Base-by-base conservation (phyloP, 2,888 invertebrate species). In the Euplexia lucipara region DNA sequence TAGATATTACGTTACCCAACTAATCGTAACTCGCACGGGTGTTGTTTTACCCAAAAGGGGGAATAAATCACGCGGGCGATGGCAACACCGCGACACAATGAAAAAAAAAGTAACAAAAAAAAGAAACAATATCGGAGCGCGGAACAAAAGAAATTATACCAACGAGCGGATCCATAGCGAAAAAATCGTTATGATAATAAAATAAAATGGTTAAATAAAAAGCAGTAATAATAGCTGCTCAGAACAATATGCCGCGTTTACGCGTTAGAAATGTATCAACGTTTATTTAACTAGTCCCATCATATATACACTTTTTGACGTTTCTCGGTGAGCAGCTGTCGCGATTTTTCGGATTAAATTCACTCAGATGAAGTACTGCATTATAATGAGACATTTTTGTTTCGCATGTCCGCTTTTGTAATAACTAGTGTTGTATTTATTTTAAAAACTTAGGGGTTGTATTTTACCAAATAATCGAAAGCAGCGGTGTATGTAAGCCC, bases 21-120 rank as follows among this genome's bases (percentile, higher is more conserved):
- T 95, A 95, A 95, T 95, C 93, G 95, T 93, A 93, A 93, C 94
- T 94, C 92, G 92, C 92, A 91, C 92, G 93, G 92, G 92, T 92
- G 94, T 95, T 95, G 94, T 95, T 95, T 95, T 95, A 94, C 93
- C 89, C 90, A 83, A 92, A 92, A 91, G 91, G 94, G 94, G 89
- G 91, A 92, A 94, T 95, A 94, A 95, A 95, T 95, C 95, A 94
- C 87, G 76, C 83, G 86, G 86, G 86, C 91, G 86, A 89, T 86
- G 88, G 88, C 88, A 89, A 90, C 89, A 91, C 90, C 88, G 88
- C 90, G 89, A 89, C 90, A 91, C 88, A 91, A 90, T 89, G 88
- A 92, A 92, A 92, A 91, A 58, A 90, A 89, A 85, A n/a, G 81
- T 72, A 82, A 87, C 76, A 89, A 86, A 91, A 90, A 93, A 93